Base-by-base conservation (phyloP, 1,140 invertebrate species). In the Drosophila pandora region DNA sequence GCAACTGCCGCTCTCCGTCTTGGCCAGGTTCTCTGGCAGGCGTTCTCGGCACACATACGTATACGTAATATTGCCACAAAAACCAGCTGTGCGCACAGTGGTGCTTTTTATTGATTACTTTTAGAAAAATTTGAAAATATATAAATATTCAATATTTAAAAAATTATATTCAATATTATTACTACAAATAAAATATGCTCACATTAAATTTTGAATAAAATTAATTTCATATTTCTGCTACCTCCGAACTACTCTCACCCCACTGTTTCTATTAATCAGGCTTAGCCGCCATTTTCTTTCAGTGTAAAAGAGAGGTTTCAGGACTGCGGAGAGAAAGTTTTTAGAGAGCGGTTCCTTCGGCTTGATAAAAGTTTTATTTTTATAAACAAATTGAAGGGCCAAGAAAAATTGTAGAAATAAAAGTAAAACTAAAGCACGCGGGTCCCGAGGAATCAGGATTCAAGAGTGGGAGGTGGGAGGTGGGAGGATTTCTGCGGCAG, bases 321-420 rank as follows among this genome's bases (percentile, higher is more conserved):
- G 17, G 17, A 21, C 8, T 43, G 37, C 39, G 17, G 43, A 21
- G 59, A 75, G 70, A 70, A 57, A 22, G n/a, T 17, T 48, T 43
- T 57, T 56, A 48, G 72, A 73, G 62, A 73, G 69, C 47, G 53
- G 25, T 49, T 57, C 48, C 68, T 57, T 63, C 67, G 67, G 61
- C 49, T 43, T 58, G 37, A 73, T 79, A 82, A 60, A 76, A 87
- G 28, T 88, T 87, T 72, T 82, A 82, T 87, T 87, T 88, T 64
- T 49, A 43, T 67, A 76, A 82, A 79, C 71, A 70, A 74, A 84
- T 56, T 64, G 48, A 50, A 76, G 73, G 41, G 58, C 13, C 39
- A 41, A 32, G 37, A 62, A 37, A 52, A 57, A 23, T 12, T 59
- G 7, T 6, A 6, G 7, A 28, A 37, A 37, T 37, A 37, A 37